Conservation (phyloP, 2,797 vertebrate genomes). For the Clamator glandarius region DNA sequence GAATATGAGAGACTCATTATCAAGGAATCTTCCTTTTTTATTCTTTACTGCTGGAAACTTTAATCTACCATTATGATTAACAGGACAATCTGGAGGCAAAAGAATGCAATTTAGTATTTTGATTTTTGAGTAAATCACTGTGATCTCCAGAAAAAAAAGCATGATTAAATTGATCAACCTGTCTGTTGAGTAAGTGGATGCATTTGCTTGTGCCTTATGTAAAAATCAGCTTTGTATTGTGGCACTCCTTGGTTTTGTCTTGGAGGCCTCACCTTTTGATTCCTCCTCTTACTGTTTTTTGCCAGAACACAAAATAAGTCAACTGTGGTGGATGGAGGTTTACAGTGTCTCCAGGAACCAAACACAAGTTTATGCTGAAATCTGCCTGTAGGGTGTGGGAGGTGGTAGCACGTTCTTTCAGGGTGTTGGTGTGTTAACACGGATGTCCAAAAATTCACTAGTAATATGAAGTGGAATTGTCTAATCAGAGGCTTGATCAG, state of each 20-base stretch:
- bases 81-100: background rate
- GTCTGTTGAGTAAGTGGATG: background rate
- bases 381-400: background rate
- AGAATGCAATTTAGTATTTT: background rate
- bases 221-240: background rate
- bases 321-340: background rate
- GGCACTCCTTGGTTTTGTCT: background rate
- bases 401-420: background rate
- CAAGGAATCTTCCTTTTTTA: background rate
- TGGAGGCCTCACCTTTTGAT: background rate
- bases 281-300: background rate
- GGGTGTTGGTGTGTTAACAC: background rate
- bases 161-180: background rate
- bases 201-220: background rate
- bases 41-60: background rate
- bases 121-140: background rate
- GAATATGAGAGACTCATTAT: background rate
- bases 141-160: background rate
- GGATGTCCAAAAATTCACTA: background rate
- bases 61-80: background rate
- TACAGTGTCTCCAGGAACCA: background rate
- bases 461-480: background rate
- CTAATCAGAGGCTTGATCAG: rapidly evolving
- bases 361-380: background rate
- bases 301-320: background rate